These are phyloP conservation scores for Poeciliopsis gracilis DNA, from an alignment of 2,797 vertebrate species.

Conservation along the genomic window DNA sequence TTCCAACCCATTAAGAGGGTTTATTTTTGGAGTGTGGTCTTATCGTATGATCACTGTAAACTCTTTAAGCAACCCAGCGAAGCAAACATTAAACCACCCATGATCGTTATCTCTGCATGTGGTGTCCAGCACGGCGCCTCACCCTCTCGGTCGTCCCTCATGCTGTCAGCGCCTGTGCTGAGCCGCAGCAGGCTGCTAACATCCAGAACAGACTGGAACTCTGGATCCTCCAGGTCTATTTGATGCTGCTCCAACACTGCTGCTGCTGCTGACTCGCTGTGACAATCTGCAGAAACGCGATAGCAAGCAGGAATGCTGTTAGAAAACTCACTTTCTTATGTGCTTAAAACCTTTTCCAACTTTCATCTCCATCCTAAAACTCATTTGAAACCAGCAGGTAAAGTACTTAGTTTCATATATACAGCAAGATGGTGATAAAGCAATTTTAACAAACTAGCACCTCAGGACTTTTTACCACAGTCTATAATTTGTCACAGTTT, in stretches of 20 bases:
- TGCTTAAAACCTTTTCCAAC: background rate
- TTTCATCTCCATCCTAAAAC: background rate
- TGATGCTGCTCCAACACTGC: slow-evolving; percentile 66
- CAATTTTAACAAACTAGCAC: background rate
- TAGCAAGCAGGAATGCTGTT: background rate
- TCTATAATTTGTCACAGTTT: background rate
- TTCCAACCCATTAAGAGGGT: background rate
- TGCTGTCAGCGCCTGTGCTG: slow-evolving; percentile 76
- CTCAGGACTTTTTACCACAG: background rate
- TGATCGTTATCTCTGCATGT: slow-evolving; percentile 3
- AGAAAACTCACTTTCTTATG: background rate
- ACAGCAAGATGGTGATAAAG: background rate
- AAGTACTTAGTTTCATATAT: background rate
- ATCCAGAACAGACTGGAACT: slow-evolving; percentile 84
- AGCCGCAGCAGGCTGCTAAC: slow-evolving; percentile 84
- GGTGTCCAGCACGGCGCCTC: slow-evolving; percentile 17
- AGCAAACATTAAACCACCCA: background rate
- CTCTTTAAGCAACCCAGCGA: background rate
- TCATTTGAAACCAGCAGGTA: background rate
- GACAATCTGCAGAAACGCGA: slow-evolving; percentile 68
- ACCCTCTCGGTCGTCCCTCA: slow-evolving; percentile 86
- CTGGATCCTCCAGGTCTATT: slow-evolving; percentile 68
- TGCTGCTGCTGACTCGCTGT: slow-evolving; percentile 37
- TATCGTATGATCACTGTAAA: background rate
- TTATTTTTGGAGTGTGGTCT: background rate